phyloP scores from a whole-genome alignment of 35 echinoderm and acorn worm genomes.

The Acanthaster planci region DNA sequence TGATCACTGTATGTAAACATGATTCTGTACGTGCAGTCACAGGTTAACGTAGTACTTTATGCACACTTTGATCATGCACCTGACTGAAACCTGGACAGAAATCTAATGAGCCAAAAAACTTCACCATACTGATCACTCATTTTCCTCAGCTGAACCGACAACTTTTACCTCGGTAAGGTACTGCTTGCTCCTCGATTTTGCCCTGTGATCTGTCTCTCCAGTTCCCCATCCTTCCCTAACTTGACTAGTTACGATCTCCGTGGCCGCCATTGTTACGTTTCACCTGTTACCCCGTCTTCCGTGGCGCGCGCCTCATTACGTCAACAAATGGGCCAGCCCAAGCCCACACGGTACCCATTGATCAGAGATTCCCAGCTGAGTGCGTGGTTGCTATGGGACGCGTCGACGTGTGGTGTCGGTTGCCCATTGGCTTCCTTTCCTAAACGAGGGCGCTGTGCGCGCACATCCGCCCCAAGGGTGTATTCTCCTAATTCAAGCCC shows the following conservation, averaged over 20 bases:
- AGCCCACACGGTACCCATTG: neutral
- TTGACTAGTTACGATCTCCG: neutral
- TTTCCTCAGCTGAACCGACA: too few species aligned
- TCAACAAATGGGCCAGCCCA: constrained; percentile 7
- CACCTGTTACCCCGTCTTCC: neutral
- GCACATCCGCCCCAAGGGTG: neutral
- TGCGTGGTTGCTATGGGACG: constrained; percentile 11
- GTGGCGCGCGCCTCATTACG: neutral
- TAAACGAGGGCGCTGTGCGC: neutral
- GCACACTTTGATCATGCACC: too few species aligned
- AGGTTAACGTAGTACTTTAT: too few species aligned
- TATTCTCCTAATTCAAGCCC: neutral
- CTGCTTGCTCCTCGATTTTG: neutral
- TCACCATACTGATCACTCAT: too few species aligned
- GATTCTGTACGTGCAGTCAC: too few species aligned
- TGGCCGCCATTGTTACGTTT: constrained; percentile 30
- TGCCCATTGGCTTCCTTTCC: neutral
- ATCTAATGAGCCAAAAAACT: too few species aligned
- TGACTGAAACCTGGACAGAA: too few species aligned
- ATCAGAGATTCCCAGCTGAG: neutral
- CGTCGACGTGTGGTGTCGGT: neutral
- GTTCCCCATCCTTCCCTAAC: neutral
- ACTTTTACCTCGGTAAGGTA: constrained; percentile 11
- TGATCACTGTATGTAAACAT: too few species aligned
- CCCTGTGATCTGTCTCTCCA: neutral